These are phyloP conservation scores for Myiozetetes cayanensis DNA, from an alignment of 2,113 vertebrate genomes.

Conservation along the genomic window DNA sequence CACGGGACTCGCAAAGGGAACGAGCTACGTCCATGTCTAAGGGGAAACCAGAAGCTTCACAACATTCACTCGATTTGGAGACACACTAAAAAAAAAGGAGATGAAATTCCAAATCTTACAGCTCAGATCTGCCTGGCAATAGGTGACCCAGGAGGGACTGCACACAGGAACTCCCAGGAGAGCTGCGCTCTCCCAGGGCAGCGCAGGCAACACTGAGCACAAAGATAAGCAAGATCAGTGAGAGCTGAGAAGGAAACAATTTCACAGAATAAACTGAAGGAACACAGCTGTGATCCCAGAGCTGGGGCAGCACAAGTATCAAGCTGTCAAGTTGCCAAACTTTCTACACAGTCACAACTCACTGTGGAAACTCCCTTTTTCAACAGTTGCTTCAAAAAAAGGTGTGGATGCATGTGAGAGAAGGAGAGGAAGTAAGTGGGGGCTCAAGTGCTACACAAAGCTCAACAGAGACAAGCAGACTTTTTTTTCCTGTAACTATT, in stretches of 20 bases:
- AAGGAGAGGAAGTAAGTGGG: neutral
- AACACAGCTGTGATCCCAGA: neutral
- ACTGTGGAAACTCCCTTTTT: neutral
- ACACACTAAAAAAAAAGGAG: too few relatives aligned
- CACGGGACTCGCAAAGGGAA: neutral
- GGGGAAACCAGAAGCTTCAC: neutral
- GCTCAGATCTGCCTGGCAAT: neutral
- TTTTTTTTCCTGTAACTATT: neutral
- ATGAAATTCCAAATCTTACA: neutral
- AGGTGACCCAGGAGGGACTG: neutral
- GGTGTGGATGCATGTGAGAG: neutral
- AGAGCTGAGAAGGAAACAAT: neutral
- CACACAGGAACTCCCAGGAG: accelerated
- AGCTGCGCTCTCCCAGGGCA: neutral
- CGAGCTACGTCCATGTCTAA: accelerated
- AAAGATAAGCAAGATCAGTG: neutral
- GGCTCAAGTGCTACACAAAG: neutral
- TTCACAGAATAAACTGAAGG: neutral
- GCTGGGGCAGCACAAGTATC: neutral
- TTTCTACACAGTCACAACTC: neutral
- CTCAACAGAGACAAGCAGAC: neutral
- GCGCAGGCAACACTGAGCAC: accelerated
- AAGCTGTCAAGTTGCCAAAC: neutral
- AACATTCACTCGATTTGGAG: neutral
- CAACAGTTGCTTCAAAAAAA: too few relatives aligned